A percentile compares a stretch with the other conserved stretches of the same genome.
These are phyloP conservation scores for Calliopsis andreniformis DNA, from an alignment of 1,140 invertebrate genomes.

Conservation along the genomic window DNA sequence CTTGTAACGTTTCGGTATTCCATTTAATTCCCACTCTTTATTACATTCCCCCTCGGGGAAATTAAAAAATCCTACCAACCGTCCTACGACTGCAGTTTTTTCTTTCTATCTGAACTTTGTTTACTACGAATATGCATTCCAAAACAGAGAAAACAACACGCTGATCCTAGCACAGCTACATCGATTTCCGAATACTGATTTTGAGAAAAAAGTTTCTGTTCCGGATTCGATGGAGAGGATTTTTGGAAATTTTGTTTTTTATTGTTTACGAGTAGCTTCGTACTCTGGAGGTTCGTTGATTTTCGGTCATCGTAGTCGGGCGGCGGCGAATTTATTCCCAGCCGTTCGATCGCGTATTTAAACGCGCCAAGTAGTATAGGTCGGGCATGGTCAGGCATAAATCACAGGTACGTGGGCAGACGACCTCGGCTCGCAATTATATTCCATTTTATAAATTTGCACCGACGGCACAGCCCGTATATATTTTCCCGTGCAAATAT, in stretches of 20 bases:
- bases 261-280: no score
- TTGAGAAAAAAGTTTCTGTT: no score
- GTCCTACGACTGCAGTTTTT: not conserved
- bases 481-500: no score
- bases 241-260: no score
- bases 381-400: not conserved
- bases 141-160: no score
- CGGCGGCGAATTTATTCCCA: not conserved
- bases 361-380: not conserved
- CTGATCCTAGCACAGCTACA: no score
- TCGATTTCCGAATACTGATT: no score
- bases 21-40: slow-evolving; percentile 19
- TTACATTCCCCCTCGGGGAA: slow-evolving; percentile 1
- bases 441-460: not conserved
- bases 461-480: not conserved
- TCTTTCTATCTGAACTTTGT: not conserved
- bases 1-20: not conserved
- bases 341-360: not conserved
- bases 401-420: not conserved
- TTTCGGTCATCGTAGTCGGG: not conserved
- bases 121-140: no score
- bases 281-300: not conserved
- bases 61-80: not conserved
- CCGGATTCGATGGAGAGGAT: no score
- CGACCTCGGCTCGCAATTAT: not conserved